Evolutionary conservation across 2,113 vertebrate species (phyloP), one percentile per base, ranked within the genome.

Genomic region (Cyanoderma ruficeps): DNA sequence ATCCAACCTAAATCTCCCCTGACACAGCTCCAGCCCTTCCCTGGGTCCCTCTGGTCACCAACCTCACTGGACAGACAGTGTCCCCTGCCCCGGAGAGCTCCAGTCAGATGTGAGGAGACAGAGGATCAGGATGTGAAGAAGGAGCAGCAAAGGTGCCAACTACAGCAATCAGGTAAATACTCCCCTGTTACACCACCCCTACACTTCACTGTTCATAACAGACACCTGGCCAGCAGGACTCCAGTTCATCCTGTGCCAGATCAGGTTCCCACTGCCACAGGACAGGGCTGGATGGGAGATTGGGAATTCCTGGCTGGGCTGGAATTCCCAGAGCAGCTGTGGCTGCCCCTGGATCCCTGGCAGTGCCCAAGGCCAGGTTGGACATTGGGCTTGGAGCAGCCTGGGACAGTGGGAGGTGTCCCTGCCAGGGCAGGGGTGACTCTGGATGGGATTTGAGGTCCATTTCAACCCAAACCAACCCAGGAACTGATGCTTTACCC

Each of bases 1-100:
- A 0, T 35, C n/a, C 60, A 85, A 0, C 50, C 39, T 12, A 0
- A 53, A 0, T 15, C 21, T 5, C 8, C 13, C 52, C 68, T 39
- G 50, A 5, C 41, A 0, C 35, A 57, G 31, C 42, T 16, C 31
- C 83, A 76, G 52, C 16, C 0, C 0, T 0, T 17, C 50, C 30
- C 27, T 37, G 2, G 5, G 22, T 25, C n/a, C 63, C 35, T 39
- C 8, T 20, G 82, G 30, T n/a, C 60, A 24, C 50, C 82, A 65
- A 8, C n/a, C 57, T 1, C 61, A 14, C 61, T 9, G 52, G 21
- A 17, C 52, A 75, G 13, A 20, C 52, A 67, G 20, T 11, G 33
- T 20, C 27, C 39, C 68, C 47, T 42, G 39, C 11, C 56, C 68
- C 5, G 7, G 15, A 42, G 46, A 81, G 61, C 20, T 53, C 14